A percentile compares a stretch with the other conserved stretches of the same genome.
phyloP scores from a whole-genome alignment of 2,888 invertebrate species.

The Drosophila sordidula region DNA sequence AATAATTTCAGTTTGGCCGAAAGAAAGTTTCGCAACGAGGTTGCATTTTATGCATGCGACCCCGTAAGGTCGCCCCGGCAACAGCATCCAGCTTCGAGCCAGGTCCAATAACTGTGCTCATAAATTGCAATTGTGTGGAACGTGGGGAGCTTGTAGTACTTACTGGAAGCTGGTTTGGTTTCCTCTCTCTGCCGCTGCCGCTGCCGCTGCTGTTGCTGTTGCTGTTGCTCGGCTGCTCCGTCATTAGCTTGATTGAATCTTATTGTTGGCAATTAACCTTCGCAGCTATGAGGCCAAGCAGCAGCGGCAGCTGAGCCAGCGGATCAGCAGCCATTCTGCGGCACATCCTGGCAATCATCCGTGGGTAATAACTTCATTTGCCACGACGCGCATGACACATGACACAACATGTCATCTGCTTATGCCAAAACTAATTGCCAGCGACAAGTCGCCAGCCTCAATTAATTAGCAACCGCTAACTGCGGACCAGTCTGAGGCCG shows the following conservation, averaged over 20 bases:
- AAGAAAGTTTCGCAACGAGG: constrained; percentile 56
- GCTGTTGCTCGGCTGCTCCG: constrained; percentile 48
- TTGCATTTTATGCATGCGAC: constrained; percentile 73
- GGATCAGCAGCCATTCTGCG: constrained; percentile 15
- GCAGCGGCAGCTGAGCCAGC: constrained; percentile 19
- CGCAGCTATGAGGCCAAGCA: constrained; percentile 62
- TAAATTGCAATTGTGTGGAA: constrained; percentile 72
- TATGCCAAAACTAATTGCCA: constrained; percentile 69
- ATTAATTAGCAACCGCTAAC: constrained; percentile 74
- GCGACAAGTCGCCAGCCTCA: constrained; percentile 65
- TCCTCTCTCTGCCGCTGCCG: neutral
- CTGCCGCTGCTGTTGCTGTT: constrained; percentile 17
- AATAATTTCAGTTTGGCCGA: constrained; percentile 48
- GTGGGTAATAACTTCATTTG: constrained; percentile 72
- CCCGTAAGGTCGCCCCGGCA: constrained; percentile 58
- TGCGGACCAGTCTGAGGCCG: constrained; percentile 32
- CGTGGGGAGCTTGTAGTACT: constrained; percentile 25
- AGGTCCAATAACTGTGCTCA: constrained; percentile 48
- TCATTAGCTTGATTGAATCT: constrained; percentile 81
- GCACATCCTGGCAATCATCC: constrained; percentile 31
- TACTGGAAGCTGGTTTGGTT: constrained; percentile 44
- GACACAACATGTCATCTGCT: constrained; percentile 76
- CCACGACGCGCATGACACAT: constrained; percentile 58
- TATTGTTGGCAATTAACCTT: constrained; percentile 79
- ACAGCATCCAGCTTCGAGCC: constrained; percentile 23